Evolutionary conservation across 2,113 vertebrate genomes (phyloP).

Genomic region (Amia ocellicauda): DNA sequence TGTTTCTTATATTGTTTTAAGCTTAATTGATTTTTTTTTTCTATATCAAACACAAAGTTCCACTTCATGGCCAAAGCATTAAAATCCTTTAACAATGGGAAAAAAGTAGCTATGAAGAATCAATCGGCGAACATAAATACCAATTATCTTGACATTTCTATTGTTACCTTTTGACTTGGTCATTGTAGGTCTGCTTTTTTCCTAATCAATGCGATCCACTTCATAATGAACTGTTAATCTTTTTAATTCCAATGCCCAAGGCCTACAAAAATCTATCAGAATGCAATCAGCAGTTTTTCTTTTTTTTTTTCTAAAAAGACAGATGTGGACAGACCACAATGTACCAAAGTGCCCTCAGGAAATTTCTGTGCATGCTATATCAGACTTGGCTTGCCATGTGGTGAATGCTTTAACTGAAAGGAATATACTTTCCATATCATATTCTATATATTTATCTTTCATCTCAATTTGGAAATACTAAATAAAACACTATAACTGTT

Average conservation of each 20-base stretch:
- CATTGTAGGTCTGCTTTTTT: conserved; percentile 60
- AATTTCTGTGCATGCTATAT: too few relatives aligned
- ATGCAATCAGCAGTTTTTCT: conserved; percentile 61
- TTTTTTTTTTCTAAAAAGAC: conserved; percentile 17
- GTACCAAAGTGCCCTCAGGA: conserved; percentile 24
- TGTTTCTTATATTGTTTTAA: too few relatives aligned
- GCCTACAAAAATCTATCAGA: conserved; percentile 70
- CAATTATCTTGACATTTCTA: conserved; percentile 59
- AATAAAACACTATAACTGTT: too few relatives aligned
- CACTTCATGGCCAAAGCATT: conserved; percentile 43
- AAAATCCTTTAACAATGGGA: conserved; percentile 33
- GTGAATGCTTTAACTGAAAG: too few relatives aligned
- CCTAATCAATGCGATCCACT: conserved; percentile 65
- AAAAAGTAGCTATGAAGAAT: conserved; percentile 54
- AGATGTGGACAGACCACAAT: background rate
- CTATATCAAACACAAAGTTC: conserved; percentile 33
- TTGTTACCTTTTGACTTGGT: conserved; percentile 63
- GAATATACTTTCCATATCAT: too few relatives aligned
- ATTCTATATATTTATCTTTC: too few relatives aligned
- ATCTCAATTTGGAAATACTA: too few relatives aligned
- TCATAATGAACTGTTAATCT: conserved; percentile 77
- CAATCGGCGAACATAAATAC: conserved; percentile 54
- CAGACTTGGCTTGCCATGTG: too few relatives aligned
- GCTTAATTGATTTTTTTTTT: too few relatives aligned
- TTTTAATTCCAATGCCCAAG: conserved; percentile 67